phyloP scores from a whole-genome alignment of 2,888 invertebrate genomes.

The Anticlea derivata region DNA sequence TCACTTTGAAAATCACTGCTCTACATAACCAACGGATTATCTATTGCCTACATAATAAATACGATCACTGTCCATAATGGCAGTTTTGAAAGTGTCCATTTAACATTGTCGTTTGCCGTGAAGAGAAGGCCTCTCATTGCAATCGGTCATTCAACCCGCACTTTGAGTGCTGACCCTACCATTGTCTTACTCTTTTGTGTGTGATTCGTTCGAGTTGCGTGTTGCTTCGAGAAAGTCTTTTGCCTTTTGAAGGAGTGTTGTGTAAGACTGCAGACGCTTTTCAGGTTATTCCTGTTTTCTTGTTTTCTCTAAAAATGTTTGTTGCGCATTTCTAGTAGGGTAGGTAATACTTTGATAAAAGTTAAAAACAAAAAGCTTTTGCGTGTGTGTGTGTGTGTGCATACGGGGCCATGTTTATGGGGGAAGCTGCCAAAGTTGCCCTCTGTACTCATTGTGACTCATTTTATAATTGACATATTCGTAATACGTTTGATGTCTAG shows the following conservation, averaged over 20 bases:
- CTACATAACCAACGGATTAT: conserved; percentile 6
- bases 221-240: conserved; percentile 16
- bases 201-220: conserved; percentile 22
- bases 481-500: too few species aligned
- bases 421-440: too few species aligned
- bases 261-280: not conserved
- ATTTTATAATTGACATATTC: too few species aligned
- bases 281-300: too few species aligned
- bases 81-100: conserved; percentile 49
- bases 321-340: too few species aligned
- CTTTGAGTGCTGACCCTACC: conserved; percentile 33
- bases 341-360: too few species aligned
- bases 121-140: conserved; percentile 44
- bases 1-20: too few species aligned
- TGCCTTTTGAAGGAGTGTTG: not conserved
- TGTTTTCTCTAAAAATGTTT: too few species aligned
- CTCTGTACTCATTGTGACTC: too few species aligned
- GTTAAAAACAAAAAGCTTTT: too few species aligned
- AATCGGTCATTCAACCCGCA: conserved; percentile 57
- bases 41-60: conserved; percentile 9
- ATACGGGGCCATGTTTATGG: too few species aligned
- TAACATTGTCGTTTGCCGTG: conserved; percentile 43
- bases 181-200: conserved; percentile 27
- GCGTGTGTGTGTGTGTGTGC: too few species aligned
- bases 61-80: conserved; percentile 9